A percentile compares a stretch with the other conserved stretches of the same genome.
Conservation (phyloP, 2,888 invertebrate genomes). For the Ophion ventricosus region DNA sequence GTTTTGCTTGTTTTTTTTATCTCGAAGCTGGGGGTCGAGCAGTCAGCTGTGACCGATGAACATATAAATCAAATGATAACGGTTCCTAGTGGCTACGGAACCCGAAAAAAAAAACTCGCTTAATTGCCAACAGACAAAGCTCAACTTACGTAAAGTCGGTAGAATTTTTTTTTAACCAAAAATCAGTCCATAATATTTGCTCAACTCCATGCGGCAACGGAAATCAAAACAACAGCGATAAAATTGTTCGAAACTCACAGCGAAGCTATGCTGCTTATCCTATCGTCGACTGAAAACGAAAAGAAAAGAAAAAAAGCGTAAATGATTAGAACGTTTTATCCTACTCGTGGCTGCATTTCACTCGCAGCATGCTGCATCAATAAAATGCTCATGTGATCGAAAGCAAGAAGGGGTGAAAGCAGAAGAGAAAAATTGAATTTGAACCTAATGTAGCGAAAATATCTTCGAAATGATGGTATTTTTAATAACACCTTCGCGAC, state of each 20-base stretch:
- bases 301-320: conserved; percentile 2
- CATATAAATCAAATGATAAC: background rate
- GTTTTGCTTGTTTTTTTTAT: conserved; percentile 3
- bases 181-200: conserved; percentile 16
- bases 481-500: too few relatives aligned
- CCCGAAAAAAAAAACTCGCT: background rate
- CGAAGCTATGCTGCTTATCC: conserved; percentile 76
- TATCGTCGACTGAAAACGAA: conserved; percentile 70
- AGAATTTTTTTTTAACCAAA: conserved; percentile 39
- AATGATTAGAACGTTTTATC: background rate
- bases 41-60: too few relatives aligned
- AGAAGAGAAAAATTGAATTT: too few relatives aligned
- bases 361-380: too few relatives aligned
- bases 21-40: background rate
- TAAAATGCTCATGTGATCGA: too few relatives aligned
- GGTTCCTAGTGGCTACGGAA: too few relatives aligned
- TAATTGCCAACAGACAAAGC: background rate
- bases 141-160: conserved; percentile 45
- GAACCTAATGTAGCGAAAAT: too few relatives aligned
- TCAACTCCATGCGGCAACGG: conserved; percentile 28
- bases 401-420: too few relatives aligned
- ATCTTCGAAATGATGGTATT: too few relatives aligned
- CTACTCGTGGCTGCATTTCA: too few relatives aligned
- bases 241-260: conserved; percentile 73
- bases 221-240: conserved; percentile 35